Evolutionary conservation across 92 coral and sea anemone species (phyloP).

Genomic region (Phenganax stokvisi): DNA sequence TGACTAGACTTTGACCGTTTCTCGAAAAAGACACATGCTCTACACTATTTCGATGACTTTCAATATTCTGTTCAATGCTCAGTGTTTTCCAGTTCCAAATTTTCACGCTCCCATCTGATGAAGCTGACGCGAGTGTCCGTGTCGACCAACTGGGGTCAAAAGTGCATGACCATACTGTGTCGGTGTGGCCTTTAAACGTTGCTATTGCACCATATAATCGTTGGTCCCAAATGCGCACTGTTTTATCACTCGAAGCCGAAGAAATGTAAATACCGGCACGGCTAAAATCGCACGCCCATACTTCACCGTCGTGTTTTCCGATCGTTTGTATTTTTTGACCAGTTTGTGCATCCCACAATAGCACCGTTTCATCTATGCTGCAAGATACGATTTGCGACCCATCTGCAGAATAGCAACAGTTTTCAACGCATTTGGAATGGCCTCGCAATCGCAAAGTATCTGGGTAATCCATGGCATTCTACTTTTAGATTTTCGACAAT

Average conservation of each 20-base stretch:
- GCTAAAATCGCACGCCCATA: conserved; percentile 61
- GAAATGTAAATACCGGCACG: conserved; percentile 42
- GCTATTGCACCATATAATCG: conserved; percentile 32
- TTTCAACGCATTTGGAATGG: conserved; percentile 57
- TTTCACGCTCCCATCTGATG: conserved; percentile 48
- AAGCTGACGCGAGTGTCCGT: conserved; percentile 53
- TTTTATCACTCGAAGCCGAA: conserved; percentile 67
- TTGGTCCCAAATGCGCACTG: conserved; percentile 69
- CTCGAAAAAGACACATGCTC: conserved; percentile 61
- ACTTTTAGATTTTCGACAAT: background rate
- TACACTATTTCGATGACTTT: conserved; percentile 55
- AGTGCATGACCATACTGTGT: conserved; percentile 62
- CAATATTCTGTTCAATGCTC: conserved; percentile 31
- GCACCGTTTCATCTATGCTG: conserved; percentile 60
- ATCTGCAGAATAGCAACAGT: conserved; percentile 59
- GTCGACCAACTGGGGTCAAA: conserved; percentile 40
- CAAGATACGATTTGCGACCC: conserved; percentile 55
- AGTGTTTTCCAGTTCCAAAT: conserved; percentile 57
- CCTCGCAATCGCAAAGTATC: conserved; percentile 44
- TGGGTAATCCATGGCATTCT: conserved; percentile 7
- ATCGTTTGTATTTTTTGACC: conserved; percentile 39
- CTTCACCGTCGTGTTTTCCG: conserved; percentile 52
- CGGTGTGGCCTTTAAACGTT: conserved; percentile 40
- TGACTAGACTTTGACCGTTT: conserved; percentile 44
- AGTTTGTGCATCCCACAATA: conserved; percentile 50